These are phyloP conservation scores for Acanthis flammea DNA, from an alignment of 2,797 vertebrate genomes.

Conservation along the genomic window DNA sequence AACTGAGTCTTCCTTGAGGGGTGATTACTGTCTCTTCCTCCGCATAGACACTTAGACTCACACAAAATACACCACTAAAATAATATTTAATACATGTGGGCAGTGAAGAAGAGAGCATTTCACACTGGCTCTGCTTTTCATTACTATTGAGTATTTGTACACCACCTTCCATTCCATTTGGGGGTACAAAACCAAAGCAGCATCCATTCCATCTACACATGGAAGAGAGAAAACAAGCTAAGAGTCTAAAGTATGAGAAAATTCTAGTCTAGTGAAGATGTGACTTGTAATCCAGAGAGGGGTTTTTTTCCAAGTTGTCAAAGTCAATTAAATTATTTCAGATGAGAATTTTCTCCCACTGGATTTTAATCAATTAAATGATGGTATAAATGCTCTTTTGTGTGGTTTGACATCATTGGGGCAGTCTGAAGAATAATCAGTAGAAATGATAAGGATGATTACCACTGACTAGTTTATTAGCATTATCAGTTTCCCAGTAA, in stretches of 20 bases:
- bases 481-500: constrained; percentile 54
- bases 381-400: constrained; percentile 26
- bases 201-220: background rate
- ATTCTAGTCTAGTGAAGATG: background rate
- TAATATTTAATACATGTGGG: background rate
- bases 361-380: constrained; percentile 45
- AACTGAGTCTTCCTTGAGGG: background rate
- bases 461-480: constrained; percentile 54
- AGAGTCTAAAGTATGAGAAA: background rate
- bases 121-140: background rate
- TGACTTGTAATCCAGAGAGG: background rate
- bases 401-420: constrained; percentile 36
- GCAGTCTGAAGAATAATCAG: constrained; percentile 10
- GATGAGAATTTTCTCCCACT: constrained; percentile 18
- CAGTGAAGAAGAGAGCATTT: background rate
- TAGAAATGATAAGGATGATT: constrained; percentile 27
- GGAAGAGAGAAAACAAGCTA: background rate
- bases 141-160: background rate
- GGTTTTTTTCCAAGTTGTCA: background rate
- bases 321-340: constrained; percentile 31
- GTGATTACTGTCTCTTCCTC: background rate
- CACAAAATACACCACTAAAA: background rate
- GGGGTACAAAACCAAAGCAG: background rate
- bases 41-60: too few species aligned
- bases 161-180: background rate